Evolutionary conservation across 1,140 invertebrate species (phyloP).

Genomic region (Brachionus manjavacas): DNA sequence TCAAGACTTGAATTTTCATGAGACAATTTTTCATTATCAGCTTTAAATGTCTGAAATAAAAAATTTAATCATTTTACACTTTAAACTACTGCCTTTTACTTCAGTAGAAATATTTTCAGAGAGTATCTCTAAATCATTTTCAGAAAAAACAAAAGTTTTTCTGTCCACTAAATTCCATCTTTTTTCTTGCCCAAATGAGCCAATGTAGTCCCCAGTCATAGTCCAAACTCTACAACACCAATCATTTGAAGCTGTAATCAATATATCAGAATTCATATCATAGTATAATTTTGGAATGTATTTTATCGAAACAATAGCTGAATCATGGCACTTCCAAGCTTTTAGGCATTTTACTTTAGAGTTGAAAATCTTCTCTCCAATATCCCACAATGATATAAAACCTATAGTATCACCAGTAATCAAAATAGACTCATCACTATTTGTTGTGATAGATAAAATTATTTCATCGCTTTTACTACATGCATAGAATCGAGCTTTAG

Average conservation of each 20-base stretch:
- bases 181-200: slow-evolving; percentile 55
- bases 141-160: neutral
- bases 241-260: slow-evolving; percentile 55
- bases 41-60: neutral
- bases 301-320: slow-evolving; percentile 53
- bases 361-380: slow-evolving; percentile 44
- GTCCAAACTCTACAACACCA: slow-evolving; percentile 54
- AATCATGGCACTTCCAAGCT: slow-evolving; percentile 52
- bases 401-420: slow-evolving; percentile 55
- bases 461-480: slow-evolving; percentile 50
- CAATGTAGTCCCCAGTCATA: slow-evolving; percentile 51
- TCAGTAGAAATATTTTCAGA: neutral
- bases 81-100: neutral
- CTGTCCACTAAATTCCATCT: neutral
- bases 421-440: slow-evolving; percentile 48
- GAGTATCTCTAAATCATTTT: neutral
- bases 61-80: no score
- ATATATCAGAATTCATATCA: slow-evolving; percentile 47
- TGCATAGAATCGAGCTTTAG: slow-evolving; percentile 51
- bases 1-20: neutral
- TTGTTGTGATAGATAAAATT: slow-evolving; percentile 51
- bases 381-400: slow-evolving; percentile 52
- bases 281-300: slow-evolving; percentile 47
- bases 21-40: neutral
- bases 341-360: slow-evolving; percentile 47